phyloP scores from a whole-genome alignment of 1,140 invertebrate genomes.

The Drosophila burlai region DNA sequence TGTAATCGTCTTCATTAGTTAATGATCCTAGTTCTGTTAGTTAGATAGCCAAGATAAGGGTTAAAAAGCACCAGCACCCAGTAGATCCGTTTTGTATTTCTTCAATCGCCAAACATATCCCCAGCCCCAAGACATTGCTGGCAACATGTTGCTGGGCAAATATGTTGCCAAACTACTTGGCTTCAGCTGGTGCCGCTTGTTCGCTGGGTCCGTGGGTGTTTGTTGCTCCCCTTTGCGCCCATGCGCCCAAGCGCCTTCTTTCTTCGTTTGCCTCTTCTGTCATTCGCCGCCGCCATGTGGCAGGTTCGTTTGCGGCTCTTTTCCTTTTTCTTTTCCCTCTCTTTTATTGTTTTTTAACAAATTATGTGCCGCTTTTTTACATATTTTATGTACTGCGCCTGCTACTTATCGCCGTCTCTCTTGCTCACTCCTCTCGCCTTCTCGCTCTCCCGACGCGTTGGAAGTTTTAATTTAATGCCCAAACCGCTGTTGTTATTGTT shows the following conservation, averaged over 20 bases:
- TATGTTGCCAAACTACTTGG: constrained; percentile 30
- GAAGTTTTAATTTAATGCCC: constrained; percentile 69
- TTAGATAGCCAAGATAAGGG: background rate
- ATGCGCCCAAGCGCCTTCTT: background rate
- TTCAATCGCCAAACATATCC: background rate
- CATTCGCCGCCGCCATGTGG: constrained; percentile 41
- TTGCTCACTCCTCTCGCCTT: background rate
- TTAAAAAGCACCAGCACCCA: background rate
- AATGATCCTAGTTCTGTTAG: background rate
- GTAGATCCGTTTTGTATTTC: background rate
- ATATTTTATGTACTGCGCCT: constrained; percentile 57
- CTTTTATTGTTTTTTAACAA: constrained; percentile 64
- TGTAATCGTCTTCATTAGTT: too few relatives aligned
- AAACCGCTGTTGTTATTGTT: constrained; percentile 53
- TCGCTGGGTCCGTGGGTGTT: constrained; percentile 15
- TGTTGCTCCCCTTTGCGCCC: constrained; percentile 4
- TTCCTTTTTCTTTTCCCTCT: constrained; percentile 1
- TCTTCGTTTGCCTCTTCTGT: constrained; percentile 1
- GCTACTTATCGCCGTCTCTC: constrained; percentile 43
- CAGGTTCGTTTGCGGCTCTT: constrained; percentile 57
- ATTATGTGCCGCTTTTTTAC: constrained; percentile 71
- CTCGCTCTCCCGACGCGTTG: constrained; percentile 20
- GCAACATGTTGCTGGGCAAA: constrained; percentile 19
- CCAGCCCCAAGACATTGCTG: background rate
- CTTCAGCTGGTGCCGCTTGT: constrained; percentile 3